These are phyloP conservation scores for Campaea margaritaria DNA, from an alignment of 2,888 invertebrate genomes.

Conservation along the genomic window DNA sequence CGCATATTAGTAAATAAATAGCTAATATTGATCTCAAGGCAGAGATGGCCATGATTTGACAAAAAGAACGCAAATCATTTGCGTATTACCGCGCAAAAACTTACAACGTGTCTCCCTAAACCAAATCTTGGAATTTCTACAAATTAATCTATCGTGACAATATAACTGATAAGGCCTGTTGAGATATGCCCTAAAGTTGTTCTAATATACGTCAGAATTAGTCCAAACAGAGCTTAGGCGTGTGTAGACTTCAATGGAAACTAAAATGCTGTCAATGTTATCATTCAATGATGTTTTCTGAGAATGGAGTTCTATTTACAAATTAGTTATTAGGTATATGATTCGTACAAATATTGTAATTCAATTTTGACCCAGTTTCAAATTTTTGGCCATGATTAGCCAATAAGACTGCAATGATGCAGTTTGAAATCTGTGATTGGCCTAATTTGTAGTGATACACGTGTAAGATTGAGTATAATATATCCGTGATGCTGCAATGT, in stretches of 20 bases:
- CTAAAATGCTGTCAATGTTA: constrained; percentile 12
- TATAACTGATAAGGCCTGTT: constrained; percentile 18
- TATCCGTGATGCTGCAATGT: not conserved
- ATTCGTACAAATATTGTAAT: too few relatives aligned
- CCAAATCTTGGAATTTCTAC: constrained; percentile 18
- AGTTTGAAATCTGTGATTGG: not conserved
- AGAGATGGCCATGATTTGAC: too few relatives aligned
- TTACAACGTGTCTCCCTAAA: constrained; percentile 37
- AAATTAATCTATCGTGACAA: constrained; percentile 18
- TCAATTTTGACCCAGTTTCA: too few relatives aligned
- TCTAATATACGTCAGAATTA: constrained; percentile 8
- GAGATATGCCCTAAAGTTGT: not conserved
- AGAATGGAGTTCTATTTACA: not conserved
- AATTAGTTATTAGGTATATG: not conserved
- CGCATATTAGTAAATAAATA: too few relatives aligned
- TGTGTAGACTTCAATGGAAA: constrained; percentile 6
- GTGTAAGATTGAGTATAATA: not conserved
- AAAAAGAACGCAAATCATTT: too few relatives aligned
- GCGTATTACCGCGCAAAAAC: too few relatives aligned
- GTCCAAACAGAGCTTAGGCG: constrained; percentile 9
- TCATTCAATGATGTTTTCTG: not conserved
- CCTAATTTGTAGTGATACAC: not conserved
- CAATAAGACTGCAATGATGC: too few relatives aligned
- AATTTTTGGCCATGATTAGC: too few relatives aligned
- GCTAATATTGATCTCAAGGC: too few relatives aligned